Base-by-base conservation (phyloP, 2,888 invertebrate genomes). In the Pecten maximus region DNA sequence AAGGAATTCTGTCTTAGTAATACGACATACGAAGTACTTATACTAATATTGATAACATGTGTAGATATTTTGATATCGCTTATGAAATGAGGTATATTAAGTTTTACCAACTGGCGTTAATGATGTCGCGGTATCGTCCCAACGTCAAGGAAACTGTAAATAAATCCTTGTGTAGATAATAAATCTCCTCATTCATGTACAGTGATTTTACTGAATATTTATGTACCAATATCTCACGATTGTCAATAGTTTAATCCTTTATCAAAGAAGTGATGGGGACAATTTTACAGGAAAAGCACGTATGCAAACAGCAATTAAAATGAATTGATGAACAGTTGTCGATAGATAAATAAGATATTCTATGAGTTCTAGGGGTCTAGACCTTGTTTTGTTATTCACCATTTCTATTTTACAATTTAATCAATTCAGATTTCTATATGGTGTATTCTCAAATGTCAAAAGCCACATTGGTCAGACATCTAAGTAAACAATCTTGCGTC, bases 51-150 rank as follows among this genome's bases (percentile, higher is more conserved):
- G 0, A 74, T 6, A 35, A 35, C 28, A 28, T 74, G 6, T 74
- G 28, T 74, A 35, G 74, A 74, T 74, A 35, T 74, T 74, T 74
- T 74, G 28, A 74, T 74, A 74, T 74, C 74, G 74, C 74, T 35
- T 74, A 35, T 74, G 35, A 28, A 35, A 15, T 35, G 74, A 74
- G 60, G 74, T 74, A 74, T 74, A 74, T 28, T 74, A 28, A 35
- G 74, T 74, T 74, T n/a, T 19, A 54, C 23, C 50, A 50, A 50
- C 19, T 8, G 12, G 4, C 8, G 44, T 44, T 44, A 19, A n/a
- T 74, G 15, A 28, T 74, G 35, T 28, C 10, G 10, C 35, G 74
- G 74, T 35, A 10, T 1, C 1, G 0, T 6, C 10, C 10, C 1
- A 74, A 19, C 16, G 74, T 15, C 74, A 74, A 35, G 74, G 74